phyloP scores from a whole-genome alignment of 2,888 invertebrate genomes.

The Arge pagana region DNA sequence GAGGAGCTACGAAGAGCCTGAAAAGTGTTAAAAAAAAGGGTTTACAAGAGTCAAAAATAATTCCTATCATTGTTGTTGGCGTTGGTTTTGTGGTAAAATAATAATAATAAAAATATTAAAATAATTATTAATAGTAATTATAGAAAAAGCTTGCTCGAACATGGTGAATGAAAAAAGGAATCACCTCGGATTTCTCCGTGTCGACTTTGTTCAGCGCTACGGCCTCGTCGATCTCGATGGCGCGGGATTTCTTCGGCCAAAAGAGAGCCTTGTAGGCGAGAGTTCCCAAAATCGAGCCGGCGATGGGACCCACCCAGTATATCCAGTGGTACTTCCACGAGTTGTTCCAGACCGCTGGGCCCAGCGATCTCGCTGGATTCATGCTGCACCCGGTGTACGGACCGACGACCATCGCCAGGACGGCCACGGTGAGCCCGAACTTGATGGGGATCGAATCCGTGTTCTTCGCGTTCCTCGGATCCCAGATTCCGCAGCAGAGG shows the following conservation, averaged over 20 bases:
- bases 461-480: constrained; percentile 51
- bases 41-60: too few species aligned
- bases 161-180: too few species aligned
- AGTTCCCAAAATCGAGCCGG: constrained; percentile 45
- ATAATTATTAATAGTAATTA: too few species aligned
- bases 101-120: too few species aligned
- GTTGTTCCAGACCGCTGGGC: constrained; percentile 54
- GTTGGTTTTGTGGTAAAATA: too few species aligned
- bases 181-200: constrained; percentile 42
- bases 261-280: constrained; percentile 47
- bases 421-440: constrained; percentile 55
- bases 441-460: constrained; percentile 54
- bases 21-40: too few species aligned
- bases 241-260: constrained; percentile 21
- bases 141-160: too few species aligned
- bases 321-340: constrained; percentile 53
- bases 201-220: constrained; percentile 47
- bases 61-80: background rate
- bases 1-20: too few species aligned
- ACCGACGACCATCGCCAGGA: constrained; percentile 52
- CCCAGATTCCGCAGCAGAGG: constrained; percentile 56
- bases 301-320: constrained; percentile 54
- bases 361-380: constrained; percentile 67
- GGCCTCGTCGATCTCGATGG: constrained; percentile 37
- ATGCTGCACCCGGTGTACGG: constrained; percentile 70